Base-by-base conservation (phyloP, 1,140 invertebrate species). In the Cotesia vestalis region DNA sequence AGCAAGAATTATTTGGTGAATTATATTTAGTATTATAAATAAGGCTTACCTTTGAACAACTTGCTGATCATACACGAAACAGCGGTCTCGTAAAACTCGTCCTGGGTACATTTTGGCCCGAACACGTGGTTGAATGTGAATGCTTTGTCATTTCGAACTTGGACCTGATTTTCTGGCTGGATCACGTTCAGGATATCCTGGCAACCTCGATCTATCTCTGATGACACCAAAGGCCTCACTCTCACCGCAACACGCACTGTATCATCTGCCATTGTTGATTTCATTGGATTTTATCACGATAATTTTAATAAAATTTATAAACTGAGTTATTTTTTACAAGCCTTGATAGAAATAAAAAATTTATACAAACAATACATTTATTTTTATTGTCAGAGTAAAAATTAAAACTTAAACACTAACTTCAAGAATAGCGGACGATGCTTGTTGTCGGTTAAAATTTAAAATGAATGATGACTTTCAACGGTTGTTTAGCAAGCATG, bases 51-150 rank as follows among this genome's bases (percentile, higher is more conserved):
- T 87, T 95, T 90, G 85, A 97, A 95, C 55, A 96, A 86, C 80
- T 93, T 93, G 11, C 89, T 86, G 14, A 98, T 89, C 64, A 97
- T 89, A 17, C 88, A 85, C 75, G 92, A 89, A 3, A 98, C 91
- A 75, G 94, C 93, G 4, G 86, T 89, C 17, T 93, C 87, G 83
- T 96, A 98, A 67, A 98, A 90, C 38, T 91, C 87, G 35, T 91
- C 87, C 81, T 98, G 96, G 1, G 85, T 87, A 12, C 91, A 87
- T 51, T 91, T 86, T 38, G 90, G 87, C 67, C 91, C 88, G 78
- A 96, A 95, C 0, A 96, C 94, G 88, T 94, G 91, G 84, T 98
- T 97, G 83, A 92, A 98, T 1, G 95, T 96, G 78, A 96, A 98
- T 0, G 90, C 87, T 77, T 93, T 90, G 34, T 94, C 93, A 17